Evolutionary conservation across 2,888 invertebrate genomes (phyloP).

Genomic region (Tipula lateralis): DNA sequence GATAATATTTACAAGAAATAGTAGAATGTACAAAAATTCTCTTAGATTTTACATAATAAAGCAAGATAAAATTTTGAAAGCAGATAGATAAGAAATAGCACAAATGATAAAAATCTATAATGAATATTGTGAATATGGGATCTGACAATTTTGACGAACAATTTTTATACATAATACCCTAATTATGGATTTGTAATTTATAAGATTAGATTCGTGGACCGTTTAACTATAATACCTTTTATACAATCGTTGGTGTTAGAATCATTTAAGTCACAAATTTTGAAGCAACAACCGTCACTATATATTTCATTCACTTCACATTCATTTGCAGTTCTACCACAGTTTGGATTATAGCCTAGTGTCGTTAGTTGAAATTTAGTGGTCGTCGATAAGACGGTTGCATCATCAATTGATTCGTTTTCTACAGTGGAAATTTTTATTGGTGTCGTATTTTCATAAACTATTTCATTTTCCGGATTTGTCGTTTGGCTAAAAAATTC

Average conservation of each 20-base stretch:
- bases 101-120: not conserved
- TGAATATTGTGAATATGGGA: not conserved
- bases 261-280: conserved; percentile 38
- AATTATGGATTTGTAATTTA: not conserved
- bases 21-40: conserved; percentile 29
- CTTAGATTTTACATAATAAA: not conserved
- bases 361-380: conserved; percentile 40
- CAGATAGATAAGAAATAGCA: conserved; percentile 12
- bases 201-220: not conserved
- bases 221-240: conserved; percentile 44
- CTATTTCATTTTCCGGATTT: conserved; percentile 31
- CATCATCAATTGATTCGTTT: conserved; percentile 30
- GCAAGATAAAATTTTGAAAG: not conserved
- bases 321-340: conserved; percentile 57
- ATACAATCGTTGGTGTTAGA: conserved; percentile 40
- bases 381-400: conserved; percentile 38
- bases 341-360: conserved; percentile 38
- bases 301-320: conserved; percentile 59
- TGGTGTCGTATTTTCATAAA: conserved; percentile 34
- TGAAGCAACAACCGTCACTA: conserved; percentile 53
- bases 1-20: conserved; percentile 20
- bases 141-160: conserved; percentile 19
- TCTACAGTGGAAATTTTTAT: conserved; percentile 28
- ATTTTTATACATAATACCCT: conserved; percentile 28
- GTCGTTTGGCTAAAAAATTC: conserved; percentile 39